Conservation (phyloP, 2,113 vertebrate genomes). For the Hymenochirus boettgeri region DNA sequence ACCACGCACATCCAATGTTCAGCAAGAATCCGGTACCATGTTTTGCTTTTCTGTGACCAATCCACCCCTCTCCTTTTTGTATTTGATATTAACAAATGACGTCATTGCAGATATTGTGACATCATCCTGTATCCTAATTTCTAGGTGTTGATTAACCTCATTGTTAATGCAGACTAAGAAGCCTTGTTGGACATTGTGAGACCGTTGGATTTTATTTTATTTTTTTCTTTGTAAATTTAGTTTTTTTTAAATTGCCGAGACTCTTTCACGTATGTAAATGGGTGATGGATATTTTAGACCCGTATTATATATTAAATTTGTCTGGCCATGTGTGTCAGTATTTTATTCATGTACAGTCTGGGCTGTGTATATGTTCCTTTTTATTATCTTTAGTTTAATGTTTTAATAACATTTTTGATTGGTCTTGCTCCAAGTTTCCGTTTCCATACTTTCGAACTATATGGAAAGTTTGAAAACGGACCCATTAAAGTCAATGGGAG, state of each 20-base stretch:
- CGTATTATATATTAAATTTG: constrained; percentile 22
- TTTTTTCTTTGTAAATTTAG: not conserved
- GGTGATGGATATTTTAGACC: constrained; percentile 4
- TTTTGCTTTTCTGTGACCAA: too few species aligned
- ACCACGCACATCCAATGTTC: too few species aligned
- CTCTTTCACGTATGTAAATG: constrained; percentile 4
- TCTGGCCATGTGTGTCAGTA: not conserved
- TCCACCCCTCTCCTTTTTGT: not conserved
- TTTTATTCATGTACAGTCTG: not conserved
- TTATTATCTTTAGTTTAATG: too few species aligned
- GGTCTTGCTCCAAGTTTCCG: too few species aligned
- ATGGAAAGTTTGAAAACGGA: too few species aligned
- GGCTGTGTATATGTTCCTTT: too few species aligned
- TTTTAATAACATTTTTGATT: too few species aligned
- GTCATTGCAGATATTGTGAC: constrained; percentile 7
- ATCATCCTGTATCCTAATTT: constrained; percentile 1
- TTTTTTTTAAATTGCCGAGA: not conserved
- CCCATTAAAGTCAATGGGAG: too few species aligned
- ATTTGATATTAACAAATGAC: not conserved
- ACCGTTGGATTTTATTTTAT: not conserved
- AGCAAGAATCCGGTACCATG: too few species aligned
- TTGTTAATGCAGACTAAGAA: not conserved
- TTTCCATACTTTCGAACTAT: too few species aligned
- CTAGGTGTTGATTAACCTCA: not conserved
- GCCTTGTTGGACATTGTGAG: not conserved